These are phyloP conservation scores for Nothura maculosa DNA, from an alignment of 2,797 vertebrate species.

Conservation along the genomic window DNA sequence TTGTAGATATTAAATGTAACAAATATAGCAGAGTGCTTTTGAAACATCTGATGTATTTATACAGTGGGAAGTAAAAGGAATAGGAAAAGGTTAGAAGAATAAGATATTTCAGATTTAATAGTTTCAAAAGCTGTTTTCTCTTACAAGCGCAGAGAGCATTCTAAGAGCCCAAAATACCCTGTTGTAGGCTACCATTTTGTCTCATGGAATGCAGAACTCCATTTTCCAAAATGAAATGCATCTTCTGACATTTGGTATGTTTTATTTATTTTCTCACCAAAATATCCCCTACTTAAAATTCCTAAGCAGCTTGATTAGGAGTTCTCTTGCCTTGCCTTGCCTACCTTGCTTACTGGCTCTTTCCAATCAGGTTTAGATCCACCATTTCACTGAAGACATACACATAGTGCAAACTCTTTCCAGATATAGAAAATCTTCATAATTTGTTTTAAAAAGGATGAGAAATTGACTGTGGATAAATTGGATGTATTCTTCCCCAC, in stretches of 20 bases:
- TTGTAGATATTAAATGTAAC: constrained; percentile 50
- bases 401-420: background rate
- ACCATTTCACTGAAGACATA: background rate
- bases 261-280: background rate
- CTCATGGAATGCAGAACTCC: background rate
- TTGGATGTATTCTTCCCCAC: background rate
- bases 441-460: background rate
- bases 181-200: background rate
- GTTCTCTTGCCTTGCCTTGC: too few species aligned
- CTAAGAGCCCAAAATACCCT: background rate
- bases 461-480: background rate
- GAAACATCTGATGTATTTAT: constrained; percentile 47
- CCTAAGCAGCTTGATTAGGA: background rate
- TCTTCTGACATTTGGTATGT: background rate
- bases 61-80: constrained; percentile 1
- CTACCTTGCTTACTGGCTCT: too few species aligned
- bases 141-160: background rate
- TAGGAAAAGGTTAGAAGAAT: background rate
- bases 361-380: background rate
- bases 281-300: rapidly evolving
- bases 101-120: constrained; percentile 19
- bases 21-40: constrained; percentile 60
- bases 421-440: background rate
- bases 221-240: background rate
- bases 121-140: background rate